Conservation (phyloP, 2,113 vertebrate genomes). For the Tragelaphus buxtoni region DNA sequence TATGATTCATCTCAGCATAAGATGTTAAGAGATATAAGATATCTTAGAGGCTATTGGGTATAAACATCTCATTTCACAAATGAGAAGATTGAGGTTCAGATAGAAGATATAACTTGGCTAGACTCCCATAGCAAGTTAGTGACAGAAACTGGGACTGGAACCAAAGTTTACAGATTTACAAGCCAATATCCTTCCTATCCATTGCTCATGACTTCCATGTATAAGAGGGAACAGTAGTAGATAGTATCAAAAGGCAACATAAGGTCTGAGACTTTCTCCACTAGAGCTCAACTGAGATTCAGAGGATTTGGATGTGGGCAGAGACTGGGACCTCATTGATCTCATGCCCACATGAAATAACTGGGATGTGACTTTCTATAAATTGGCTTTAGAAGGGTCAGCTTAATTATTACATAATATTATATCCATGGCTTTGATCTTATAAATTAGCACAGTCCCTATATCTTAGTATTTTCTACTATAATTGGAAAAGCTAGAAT, state of each 20-base stretch:
- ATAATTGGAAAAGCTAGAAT: neutral
- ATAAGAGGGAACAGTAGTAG: neutral
- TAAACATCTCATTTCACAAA: neutral
- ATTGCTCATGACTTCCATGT: neutral
- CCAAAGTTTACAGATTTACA: neutral
- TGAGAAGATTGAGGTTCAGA: neutral
- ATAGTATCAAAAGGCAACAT: neutral
- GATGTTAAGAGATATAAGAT: neutral
- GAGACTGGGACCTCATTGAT: neutral
- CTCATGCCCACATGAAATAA: neutral
- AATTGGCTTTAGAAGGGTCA: neutral
- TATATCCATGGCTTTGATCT: neutral
- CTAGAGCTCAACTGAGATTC: neutral
- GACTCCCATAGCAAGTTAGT: neutral
- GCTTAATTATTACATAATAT: neutral
- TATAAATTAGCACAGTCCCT: neutral
- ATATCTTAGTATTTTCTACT: neutral
- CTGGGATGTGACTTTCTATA: neutral
- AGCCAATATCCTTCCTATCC: neutral
- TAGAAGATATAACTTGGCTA: neutral
- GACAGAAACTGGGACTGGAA: neutral
- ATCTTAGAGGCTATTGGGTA: neutral
- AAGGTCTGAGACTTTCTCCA: neutral
- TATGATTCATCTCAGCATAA: neutral
- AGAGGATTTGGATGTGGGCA: neutral